Conservation (phyloP, 2,113 vertebrate genomes). For the Leptodactylus fuscus region DNA sequence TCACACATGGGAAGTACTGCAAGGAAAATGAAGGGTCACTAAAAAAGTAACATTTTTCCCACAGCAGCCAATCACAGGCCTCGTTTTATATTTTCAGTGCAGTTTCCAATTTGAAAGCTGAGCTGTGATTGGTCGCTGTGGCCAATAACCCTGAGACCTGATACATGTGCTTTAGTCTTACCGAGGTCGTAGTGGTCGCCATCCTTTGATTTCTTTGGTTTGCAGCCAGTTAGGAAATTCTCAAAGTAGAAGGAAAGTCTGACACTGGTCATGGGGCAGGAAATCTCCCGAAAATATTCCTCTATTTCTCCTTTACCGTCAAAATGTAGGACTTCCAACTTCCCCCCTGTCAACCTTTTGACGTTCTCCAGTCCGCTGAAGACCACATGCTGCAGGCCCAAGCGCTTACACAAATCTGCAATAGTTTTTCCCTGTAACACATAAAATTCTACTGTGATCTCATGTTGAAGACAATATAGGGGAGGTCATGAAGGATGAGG, state of each 20-base stretch:
- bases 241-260: slow-evolving; percentile 70
- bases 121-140: background rate
- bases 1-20: slow-evolving; percentile 72
- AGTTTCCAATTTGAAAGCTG: too few relatives aligned
- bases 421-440: slow-evolving; percentile 71
- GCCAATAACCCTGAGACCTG: background rate
- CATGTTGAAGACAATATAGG: too few relatives aligned
- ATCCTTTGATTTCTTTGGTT: slow-evolving; percentile 58
- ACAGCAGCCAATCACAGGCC: background rate
- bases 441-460: too few relatives aligned
- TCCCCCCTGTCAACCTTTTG: slow-evolving; percentile 65
- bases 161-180: slow-evolving; percentile 54
- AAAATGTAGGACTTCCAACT: slow-evolving; percentile 69
- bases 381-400: slow-evolving; percentile 65
- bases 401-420: slow-evolving; percentile 67
- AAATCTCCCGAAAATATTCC: slow-evolving; percentile 65
- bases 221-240: slow-evolving; percentile 72
- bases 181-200: slow-evolving; percentile 67
- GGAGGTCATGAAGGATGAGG: too few relatives aligned
- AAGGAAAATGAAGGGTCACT: background rate
- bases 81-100: too few relatives aligned
- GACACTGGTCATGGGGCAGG: slow-evolving; percentile 67
- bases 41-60: background rate
- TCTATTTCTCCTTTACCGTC: slow-evolving; percentile 73
- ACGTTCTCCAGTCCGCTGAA: slow-evolving; percentile 75